Evolutionary conservation across 2,113 vertebrate species (phyloP), one percentile per base, ranked within the genome.

Genomic region (Lepus europaeus): DNA sequence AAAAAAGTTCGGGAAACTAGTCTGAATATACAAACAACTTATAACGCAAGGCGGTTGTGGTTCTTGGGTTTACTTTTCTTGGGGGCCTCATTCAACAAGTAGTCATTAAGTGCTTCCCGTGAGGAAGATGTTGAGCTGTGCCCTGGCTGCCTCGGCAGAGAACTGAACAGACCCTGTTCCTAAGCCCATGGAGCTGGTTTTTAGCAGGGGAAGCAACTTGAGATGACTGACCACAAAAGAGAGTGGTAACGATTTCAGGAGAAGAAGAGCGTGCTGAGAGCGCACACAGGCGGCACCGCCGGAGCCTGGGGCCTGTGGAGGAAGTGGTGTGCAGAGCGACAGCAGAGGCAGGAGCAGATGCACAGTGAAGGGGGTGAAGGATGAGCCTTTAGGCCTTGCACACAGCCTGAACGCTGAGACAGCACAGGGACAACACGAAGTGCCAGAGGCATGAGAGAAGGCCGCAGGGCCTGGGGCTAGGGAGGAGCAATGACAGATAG

Each of bases 21-120:
- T 61, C 36, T 81, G 5, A 88, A n/a, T 51, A 66, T 88, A 31
- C 59, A 73, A 72, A 61, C 61, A 82, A 25, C 36, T 63, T 84
- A 63, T 82, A 78, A 19, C 5, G 61, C 27, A 59, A 87, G 61
- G 53, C 53, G 12, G 16, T n/a, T 74, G 39, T 79, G 81, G 49
- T 36, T 84, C 70, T 90, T 87, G 63, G 78, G 70, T 86, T 72
- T 61, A 20, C 63, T 22, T 63, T 82, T 90, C 76, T 86, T 66
- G 8, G 45, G 49, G 51, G 27, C 22, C 22, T 95, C n/a, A 49
- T 39, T 84, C 77, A 87, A 36, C 39, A 74, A 56, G 63, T 64
- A 69, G 39, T 78, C 92, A 69, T n/a, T 13, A 74, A 33, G n/a
- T 56, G 31, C 49, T 39, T 73, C 64, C 77, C 73, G 23, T 36